Percentiles rank a stretch among this genome's conserved stretches.
Evolutionary conservation across 2,113 vertebrate species (phyloP).

Genomic region (Coptodon bakossiorum): DNA sequence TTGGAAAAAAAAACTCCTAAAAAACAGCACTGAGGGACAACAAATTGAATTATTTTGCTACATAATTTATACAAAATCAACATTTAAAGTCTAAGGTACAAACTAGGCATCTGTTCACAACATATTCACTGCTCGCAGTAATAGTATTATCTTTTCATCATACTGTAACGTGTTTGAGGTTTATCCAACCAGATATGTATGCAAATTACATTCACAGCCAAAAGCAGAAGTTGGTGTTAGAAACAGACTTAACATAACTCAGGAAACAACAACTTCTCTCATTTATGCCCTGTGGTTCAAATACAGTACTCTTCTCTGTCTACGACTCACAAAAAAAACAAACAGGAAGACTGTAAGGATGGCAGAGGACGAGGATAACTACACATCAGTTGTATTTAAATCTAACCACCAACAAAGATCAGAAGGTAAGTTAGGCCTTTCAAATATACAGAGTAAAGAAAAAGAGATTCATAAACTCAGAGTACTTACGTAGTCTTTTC

Average conservation of each 20-base stretch:
- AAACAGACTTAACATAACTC: rapidly evolving
- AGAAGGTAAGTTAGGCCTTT: not conserved
- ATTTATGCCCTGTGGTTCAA: rapidly evolving
- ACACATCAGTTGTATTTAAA: constrained; percentile 22
- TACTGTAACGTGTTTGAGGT: not conserved
- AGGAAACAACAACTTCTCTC: not conserved
- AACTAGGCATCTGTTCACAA: too few species aligned
- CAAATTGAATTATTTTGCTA: too few species aligned
- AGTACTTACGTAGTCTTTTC: rapidly evolving
- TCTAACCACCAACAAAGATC: rapidly evolving
- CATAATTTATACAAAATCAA: too few species aligned
- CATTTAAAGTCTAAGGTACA: too few species aligned
- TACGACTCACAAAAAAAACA: rapidly evolving
- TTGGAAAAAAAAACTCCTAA: too few species aligned
- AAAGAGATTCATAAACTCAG: rapidly evolving
- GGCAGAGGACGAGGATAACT: not conserved
- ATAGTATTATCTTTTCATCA: too few species aligned
- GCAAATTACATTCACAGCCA: not conserved
- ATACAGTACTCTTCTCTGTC: rapidly evolving
- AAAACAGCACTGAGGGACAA: too few species aligned
- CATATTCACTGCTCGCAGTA: too few species aligned
- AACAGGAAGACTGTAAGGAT: not conserved
- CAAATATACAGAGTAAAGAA: rapidly evolving
- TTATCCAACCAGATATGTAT: not conserved
- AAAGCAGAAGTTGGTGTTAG: constrained; percentile 3